Percentiles rank a stretch among this genome's conserved stretches.
Conservation (phyloP, 2,113 vertebrate species). For the Clupea harengus region DNA sequence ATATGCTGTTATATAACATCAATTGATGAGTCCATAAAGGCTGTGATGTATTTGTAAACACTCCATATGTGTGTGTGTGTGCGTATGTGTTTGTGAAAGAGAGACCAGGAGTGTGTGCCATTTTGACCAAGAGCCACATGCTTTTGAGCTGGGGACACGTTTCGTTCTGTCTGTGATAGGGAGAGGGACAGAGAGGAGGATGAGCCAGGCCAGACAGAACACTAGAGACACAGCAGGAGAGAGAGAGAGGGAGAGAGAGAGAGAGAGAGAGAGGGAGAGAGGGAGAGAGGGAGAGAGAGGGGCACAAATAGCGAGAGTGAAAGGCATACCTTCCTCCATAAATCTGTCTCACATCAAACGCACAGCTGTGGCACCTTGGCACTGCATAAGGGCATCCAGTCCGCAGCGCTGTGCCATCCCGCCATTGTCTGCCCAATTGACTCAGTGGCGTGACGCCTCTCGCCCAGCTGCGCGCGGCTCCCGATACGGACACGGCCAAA, state of each 20-base stretch:
- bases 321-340: constrained; percentile 17
- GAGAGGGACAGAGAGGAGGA: not conserved
- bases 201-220: not conserved
- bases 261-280: not conserved
- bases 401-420: constrained; percentile 8
- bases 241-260: not conserved
- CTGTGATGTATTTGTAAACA: not conserved
- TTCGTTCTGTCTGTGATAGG: not conserved
- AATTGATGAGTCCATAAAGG: no score
- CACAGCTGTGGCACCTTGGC: constrained; percentile 40
- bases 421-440: constrained; percentile 17
- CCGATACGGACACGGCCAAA: not conserved
- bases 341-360: constrained; percentile 34
- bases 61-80: not conserved
- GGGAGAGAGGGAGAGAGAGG: not conserved
- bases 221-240: no score
- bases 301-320: not conserved
- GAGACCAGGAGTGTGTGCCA: not conserved
- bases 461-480: not conserved
- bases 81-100: not conserved
- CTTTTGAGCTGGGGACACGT: not conserved
- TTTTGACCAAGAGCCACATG: not conserved
- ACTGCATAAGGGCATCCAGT: constrained; percentile 26
- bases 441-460: constrained; percentile 18
- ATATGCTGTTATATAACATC: no score